Conservation (phyloP, 2,113 vertebrate genomes). For the Epinephelus moara region DNA sequence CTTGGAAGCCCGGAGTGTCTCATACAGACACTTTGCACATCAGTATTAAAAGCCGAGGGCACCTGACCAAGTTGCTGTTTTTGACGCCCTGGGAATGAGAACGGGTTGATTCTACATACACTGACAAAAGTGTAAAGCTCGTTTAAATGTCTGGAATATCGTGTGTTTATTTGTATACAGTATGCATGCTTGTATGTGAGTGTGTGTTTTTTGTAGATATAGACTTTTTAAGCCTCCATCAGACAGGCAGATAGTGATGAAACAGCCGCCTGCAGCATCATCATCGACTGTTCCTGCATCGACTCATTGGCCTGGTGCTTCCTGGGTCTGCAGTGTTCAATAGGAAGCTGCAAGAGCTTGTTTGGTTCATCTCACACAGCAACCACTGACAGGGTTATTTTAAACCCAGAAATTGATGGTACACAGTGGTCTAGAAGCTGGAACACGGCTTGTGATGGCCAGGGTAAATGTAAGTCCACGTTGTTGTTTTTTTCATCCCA, state of each 20-base stretch:
- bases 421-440: slow-evolving; percentile 27
- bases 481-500: background rate
- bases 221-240: slow-evolving; percentile 22
- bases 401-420: slow-evolving; percentile 36
- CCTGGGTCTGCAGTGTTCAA: slow-evolving; percentile 48
- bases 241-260: slow-evolving; percentile 59
- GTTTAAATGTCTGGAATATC: background rate
- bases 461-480: background rate
- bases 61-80: too few species aligned
- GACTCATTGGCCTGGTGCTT: slow-evolving; percentile 60
- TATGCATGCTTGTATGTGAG: background rate
- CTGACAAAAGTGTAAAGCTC: background rate
- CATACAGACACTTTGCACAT: too few species aligned
- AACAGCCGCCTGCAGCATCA: slow-evolving; percentile 52
- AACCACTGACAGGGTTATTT: slow-evolving; percentile 59
- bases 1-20: too few species aligned
- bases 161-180: background rate
- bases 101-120: too few species aligned
- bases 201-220: background rate
- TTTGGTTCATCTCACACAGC: slow-evolving; percentile 55
- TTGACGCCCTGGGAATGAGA: too few species aligned
- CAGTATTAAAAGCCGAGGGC: too few species aligned
- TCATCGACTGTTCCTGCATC: slow-evolving; percentile 65
- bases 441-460: background rate
- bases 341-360: slow-evolving; percentile 57